phyloP scores from a whole-genome alignment of 2,113 vertebrate genomes.

The Actinemys pallida region DNA sequence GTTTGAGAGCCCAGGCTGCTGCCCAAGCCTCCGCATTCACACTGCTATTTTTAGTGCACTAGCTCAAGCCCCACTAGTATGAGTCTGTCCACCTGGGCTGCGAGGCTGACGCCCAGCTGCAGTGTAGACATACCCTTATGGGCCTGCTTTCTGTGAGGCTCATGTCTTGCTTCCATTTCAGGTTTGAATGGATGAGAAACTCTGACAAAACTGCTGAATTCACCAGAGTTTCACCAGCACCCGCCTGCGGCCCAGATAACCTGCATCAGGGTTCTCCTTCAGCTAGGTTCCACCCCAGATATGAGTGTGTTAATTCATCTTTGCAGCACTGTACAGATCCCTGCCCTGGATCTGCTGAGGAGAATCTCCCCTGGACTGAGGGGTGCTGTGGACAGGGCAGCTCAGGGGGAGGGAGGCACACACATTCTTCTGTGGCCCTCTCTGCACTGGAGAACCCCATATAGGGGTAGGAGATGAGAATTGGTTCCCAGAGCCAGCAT shows the following conservation, averaged over 20 bases:
- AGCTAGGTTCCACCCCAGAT: background rate
- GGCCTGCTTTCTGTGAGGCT: background rate
- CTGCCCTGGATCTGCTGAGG: background rate
- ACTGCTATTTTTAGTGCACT: background rate
- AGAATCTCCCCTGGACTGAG: background rate
- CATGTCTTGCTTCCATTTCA: background rate
- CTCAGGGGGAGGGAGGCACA: background rate
- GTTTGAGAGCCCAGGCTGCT: background rate
- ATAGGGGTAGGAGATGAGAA: background rate
- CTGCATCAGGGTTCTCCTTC: background rate
- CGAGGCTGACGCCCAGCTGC: background rate
- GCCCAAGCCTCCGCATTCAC: background rate
- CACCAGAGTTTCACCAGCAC: background rate
- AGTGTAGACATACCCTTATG: background rate
- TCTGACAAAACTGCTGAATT: background rate
- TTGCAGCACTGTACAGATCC: background rate
- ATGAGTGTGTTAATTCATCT: background rate
- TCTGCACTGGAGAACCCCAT: background rate
- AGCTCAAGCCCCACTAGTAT: background rate
- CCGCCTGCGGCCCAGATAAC: background rate
- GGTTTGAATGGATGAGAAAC: background rate
- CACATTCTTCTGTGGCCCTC: background rate
- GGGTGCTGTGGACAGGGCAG: background rate
- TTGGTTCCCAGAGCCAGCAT: background rate
- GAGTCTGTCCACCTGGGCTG: background rate